These are phyloP conservation scores for Dascillus cervinus DNA, from an alignment of 2,888 invertebrate species.

Conservation along the genomic window DNA sequence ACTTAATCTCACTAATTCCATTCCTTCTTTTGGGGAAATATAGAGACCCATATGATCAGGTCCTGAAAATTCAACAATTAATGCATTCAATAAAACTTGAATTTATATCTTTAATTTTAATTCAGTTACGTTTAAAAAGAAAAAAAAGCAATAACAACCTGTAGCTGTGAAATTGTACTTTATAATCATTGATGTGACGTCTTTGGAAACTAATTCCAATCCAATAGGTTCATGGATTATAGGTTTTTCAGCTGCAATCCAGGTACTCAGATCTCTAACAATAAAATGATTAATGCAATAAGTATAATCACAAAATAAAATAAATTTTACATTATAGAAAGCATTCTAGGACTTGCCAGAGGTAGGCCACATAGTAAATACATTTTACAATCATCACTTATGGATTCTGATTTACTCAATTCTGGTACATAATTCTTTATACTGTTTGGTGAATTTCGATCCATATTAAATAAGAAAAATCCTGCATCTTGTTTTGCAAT, in stretches of 20 bases:
- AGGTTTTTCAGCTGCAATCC: constrained; percentile 34
- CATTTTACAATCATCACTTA: constrained; percentile 29
- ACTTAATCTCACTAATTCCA: constrained; percentile 48
- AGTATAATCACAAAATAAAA: constrained; percentile 3
- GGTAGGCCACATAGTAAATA: constrained; percentile 35
- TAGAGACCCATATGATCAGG: constrained; percentile 57
- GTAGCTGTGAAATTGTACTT: constrained; percentile 45
- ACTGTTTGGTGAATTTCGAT: constrained; percentile 34
- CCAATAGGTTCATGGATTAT: constrained; percentile 24
- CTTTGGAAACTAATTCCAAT: constrained; percentile 27
- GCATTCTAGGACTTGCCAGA: constrained; percentile 27
- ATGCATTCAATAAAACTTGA: no score
- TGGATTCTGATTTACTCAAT: constrained; percentile 21
- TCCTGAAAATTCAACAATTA: constrained; percentile 43
- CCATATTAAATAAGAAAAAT: constrained; percentile 34
- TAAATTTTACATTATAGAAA: constrained; percentile 27
- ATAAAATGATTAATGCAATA: constrained; percentile 5
- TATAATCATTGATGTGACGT: constrained; percentile 33
- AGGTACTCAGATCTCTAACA: constrained; percentile 31
- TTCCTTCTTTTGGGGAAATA: constrained; percentile 49
- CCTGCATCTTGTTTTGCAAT: constrained; percentile 31
- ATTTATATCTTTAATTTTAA: no score
- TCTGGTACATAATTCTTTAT: constrained; percentile 27
- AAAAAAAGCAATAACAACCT: no score
- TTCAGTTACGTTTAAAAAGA: no score